Base-by-base conservation (phyloP, 2,888 invertebrate genomes). In the Lordiphosa andalusiaca region DNA sequence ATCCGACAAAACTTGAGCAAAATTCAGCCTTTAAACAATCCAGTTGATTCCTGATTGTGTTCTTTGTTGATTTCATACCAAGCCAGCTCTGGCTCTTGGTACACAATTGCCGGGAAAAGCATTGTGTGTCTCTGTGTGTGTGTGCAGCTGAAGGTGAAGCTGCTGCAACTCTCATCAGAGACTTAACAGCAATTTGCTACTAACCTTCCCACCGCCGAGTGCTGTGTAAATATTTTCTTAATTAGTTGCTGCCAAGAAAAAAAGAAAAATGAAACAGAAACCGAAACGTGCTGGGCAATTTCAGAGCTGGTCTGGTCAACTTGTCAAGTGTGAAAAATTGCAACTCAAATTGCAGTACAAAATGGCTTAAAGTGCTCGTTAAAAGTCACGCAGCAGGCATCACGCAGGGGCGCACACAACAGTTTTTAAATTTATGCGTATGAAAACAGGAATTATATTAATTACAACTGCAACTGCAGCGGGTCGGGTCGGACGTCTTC, bases 371-470 rank as follows among this genome's bases (percentile, higher is more conserved):
- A 84, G 71, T 65, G 78, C 72, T 84, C 77, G 77, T 77, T 77
- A 78, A 77, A 82, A 77, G 84, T 82, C 77, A 77, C 83, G 84
- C 77, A 84, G 72, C 66, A 84, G 75, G 84, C 77, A 84, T 63
- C 66, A 59, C 49, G 62, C 67, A 63, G 59, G 46, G 65, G 56
- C 39, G 42, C 36, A 38, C 36, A 47, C 40, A 65, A 57, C 58
- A 65, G 62, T 84, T 69, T 69, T 69, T 65, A 84, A 77, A 84
- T 84, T 84, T 77, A 84, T 77, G 84, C 83, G 84, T 82, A 82
- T 52, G 75, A 78, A 82, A 71, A 71, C 62, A 72, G 59, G 78
- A 84, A 82, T 84, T 82, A 82, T 82, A 77, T 84, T 77, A 84
- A 84, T 77, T 82, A 78, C 84, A 56, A 67, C 61, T 76, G 76